phyloP scores from a whole-genome alignment of 2,888 invertebrate species.

The Clanis bilineata region DNA sequence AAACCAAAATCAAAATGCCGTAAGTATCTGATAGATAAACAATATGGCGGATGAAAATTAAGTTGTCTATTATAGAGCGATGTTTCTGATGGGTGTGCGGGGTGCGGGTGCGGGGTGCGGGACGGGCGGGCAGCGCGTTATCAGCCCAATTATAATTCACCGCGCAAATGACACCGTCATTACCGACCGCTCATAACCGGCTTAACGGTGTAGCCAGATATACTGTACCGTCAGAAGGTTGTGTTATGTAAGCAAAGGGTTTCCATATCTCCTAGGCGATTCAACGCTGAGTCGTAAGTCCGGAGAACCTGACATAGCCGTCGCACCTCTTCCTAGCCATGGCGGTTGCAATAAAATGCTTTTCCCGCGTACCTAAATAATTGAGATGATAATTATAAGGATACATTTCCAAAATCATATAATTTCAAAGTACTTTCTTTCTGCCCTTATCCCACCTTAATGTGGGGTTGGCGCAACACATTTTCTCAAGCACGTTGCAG shows the following conservation, averaged over 20 bases:
- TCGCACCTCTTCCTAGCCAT: too few relatives aligned
- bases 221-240: constrained; percentile 42
- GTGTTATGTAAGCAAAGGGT: background rate
- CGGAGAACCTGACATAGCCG: too few relatives aligned
- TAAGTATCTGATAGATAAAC: constrained; percentile 26
- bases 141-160: constrained; percentile 75
- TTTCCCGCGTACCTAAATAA: too few relatives aligned
- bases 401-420: too few relatives aligned
- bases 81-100: background rate
- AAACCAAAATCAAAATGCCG: background rate
- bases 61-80: constrained; percentile 33
- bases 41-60: constrained; percentile 45
- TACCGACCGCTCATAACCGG: constrained; percentile 72
- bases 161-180: constrained; percentile 74
- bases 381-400: too few relatives aligned
- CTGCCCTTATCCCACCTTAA: too few relatives aligned
- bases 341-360: too few relatives aligned
- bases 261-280: too few relatives aligned
- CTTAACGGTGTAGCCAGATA: constrained; percentile 64
- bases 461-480: too few relatives aligned
- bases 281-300: too few relatives aligned
- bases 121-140: constrained; percentile 43
- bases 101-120: constrained; percentile 25
- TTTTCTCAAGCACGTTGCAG: too few relatives aligned
- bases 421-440: too few relatives aligned